Evolutionary conservation across 1,140 invertebrate genomes (phyloP).

Genomic region (Drosophila serrata): DNA sequence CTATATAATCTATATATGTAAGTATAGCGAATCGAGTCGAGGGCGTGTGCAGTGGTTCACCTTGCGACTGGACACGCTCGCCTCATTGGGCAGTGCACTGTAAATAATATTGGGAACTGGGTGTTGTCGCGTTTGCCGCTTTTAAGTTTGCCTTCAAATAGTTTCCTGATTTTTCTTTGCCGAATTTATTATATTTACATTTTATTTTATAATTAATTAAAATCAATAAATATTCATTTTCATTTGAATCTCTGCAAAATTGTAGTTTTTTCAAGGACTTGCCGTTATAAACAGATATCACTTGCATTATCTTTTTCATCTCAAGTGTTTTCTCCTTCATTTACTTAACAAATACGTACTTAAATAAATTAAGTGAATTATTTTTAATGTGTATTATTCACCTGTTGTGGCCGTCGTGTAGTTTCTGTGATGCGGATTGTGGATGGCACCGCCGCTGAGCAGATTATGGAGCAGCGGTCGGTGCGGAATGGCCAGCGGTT

Average conservation of each 20-base stretch:
- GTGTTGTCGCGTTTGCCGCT: neutral
- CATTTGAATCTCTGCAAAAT: neutral
- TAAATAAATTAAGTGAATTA: neutral
- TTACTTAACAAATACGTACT: neutral
- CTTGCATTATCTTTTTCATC: neutral
- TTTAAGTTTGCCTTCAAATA: neutral
- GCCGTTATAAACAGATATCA: neutral
- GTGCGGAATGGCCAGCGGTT: slow-evolving; percentile 82
- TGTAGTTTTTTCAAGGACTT: neutral
- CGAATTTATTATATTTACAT: no score
- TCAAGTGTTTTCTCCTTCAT: neutral
- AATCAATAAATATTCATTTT: no score
- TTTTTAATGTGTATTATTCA: slow-evolving; percentile 47
- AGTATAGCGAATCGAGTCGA: slow-evolving; percentile 32
- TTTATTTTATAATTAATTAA: no score
- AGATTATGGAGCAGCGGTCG: slow-evolving; percentile 83
- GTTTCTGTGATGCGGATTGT: slow-evolving; percentile 85
- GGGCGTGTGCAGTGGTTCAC: slow-evolving; percentile 71
- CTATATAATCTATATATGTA: neutral
- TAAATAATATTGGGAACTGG: slow-evolving; percentile 7
- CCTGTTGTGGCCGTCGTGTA: slow-evolving; percentile 85
- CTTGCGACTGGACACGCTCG: slow-evolving; percentile 52
- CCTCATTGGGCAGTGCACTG: slow-evolving; percentile 25
- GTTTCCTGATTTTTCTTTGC: neutral
- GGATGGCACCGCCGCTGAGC: slow-evolving; percentile 82